Evolutionary conservation across 2,113 vertebrate species (phyloP).

Genomic region (Zosterops borbonicus): DNA sequence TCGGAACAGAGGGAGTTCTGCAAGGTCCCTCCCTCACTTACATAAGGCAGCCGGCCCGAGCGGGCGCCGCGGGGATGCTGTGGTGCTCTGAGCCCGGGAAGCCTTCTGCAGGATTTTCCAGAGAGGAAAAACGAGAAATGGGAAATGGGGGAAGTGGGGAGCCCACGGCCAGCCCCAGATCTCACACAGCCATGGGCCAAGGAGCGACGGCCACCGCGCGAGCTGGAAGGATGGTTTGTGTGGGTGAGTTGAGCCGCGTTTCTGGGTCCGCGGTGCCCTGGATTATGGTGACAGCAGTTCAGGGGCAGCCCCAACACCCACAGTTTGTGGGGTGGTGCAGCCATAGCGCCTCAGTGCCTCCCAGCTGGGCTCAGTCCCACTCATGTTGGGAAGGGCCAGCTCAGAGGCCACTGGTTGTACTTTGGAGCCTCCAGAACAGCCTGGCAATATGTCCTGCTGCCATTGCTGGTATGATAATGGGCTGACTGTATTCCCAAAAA

Average conservation of each 20-base stretch:
- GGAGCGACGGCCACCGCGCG: fast-evolving
- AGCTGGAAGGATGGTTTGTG: neutral
- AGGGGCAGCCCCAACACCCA: neutral
- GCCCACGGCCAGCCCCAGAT: neutral
- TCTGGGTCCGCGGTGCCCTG: neutral
- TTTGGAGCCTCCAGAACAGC: neutral
- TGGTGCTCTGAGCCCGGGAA: fast-evolving
- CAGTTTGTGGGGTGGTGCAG: neutral
- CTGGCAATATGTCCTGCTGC: neutral
- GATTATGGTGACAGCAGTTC: neutral
- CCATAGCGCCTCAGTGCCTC: fast-evolving
- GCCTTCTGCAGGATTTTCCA: neutral
- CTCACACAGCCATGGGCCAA: fast-evolving
- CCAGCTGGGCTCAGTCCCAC: fast-evolving
- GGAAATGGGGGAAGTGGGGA: neutral
- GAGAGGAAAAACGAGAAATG: neutral
- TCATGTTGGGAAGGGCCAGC: neutral
- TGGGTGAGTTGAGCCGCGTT: neutral
- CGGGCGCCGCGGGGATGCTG: neutral
- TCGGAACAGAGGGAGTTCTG: neutral
- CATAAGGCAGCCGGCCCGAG: neutral
- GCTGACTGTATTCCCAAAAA: neutral
- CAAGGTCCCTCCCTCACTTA: neutral
- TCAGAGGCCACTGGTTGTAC: neutral
- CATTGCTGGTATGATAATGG: neutral